These are phyloP conservation scores for Polyergus mexicanus DNA, from an alignment of 1,140 invertebrate genomes.

Conservation along the genomic window DNA sequence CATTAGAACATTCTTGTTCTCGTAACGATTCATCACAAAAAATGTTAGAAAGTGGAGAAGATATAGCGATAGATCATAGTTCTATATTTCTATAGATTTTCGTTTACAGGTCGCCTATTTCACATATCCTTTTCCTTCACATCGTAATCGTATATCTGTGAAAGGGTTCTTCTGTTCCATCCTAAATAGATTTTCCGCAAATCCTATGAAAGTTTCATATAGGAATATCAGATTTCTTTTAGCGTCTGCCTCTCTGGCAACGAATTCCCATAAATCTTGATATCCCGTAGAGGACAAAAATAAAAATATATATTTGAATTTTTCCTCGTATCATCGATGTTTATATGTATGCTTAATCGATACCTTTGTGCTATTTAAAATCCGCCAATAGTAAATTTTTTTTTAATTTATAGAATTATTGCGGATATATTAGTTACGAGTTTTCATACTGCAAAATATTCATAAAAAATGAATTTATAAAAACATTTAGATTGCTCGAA, in stretches of 20 bases:
- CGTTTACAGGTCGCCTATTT: slow-evolving; percentile 37
- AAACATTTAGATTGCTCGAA: slow-evolving; percentile 47
- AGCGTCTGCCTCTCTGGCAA: background rate
- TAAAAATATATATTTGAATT: no score
- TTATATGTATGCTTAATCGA: background rate
- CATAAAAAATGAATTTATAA: slow-evolving; percentile 29
- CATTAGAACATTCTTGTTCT: slow-evolving; percentile 4
- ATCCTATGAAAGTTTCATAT: slow-evolving; percentile 55
- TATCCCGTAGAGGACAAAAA: background rate
- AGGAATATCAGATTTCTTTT: slow-evolving; percentile 42
- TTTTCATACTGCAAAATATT: background rate
- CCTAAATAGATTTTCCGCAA: slow-evolving; percentile 52
- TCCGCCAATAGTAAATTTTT: background rate
- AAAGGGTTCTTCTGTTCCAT: slow-evolving; percentile 40
- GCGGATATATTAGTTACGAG: background rate
- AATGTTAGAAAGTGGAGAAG: slow-evolving; percentile 19
- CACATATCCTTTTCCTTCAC: slow-evolving; percentile 28
- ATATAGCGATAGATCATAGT: slow-evolving; percentile 25
- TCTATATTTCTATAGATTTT: slow-evolving; percentile 57
- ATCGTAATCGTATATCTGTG: slow-evolving; percentile 50
- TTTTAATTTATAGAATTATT: slow-evolving; percentile 33
- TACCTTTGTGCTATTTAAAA: background rate
- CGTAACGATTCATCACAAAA: background rate
- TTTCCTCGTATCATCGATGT: background rate
- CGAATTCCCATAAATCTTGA: slow-evolving; percentile 26